Evolutionary conservation across 2,888 invertebrate species (phyloP).

Genomic region (Pristionchus fissidentatus): DNA sequence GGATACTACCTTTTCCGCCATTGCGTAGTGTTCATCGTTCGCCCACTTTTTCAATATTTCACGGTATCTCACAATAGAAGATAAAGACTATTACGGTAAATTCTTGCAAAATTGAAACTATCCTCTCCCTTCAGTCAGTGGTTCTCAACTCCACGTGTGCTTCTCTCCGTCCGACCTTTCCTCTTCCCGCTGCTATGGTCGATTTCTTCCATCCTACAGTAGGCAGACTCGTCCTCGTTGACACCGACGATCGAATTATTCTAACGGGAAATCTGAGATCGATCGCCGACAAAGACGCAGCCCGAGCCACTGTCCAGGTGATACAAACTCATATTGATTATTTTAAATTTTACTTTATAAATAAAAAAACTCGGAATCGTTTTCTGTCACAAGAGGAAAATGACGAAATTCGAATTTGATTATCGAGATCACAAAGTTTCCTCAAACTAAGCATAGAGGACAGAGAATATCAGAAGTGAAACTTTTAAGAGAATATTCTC

Average conservation of each 20-base stretch:
- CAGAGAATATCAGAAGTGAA: background rate
- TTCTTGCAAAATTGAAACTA: too few species aligned
- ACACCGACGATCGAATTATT: constrained; percentile 61
- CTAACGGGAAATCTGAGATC: constrained; percentile 62
- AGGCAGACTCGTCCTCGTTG: constrained; percentile 61
- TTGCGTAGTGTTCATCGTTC: background rate
- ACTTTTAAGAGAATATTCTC: background rate
- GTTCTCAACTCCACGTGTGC: constrained; percentile 53
- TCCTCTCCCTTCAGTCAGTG: constrained; percentile 57
- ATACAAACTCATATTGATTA: too few species aligned
- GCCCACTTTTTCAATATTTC: background rate
- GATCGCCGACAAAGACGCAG: constrained; percentile 58
- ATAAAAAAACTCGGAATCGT: too few species aligned
- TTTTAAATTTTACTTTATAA: too few species aligned
- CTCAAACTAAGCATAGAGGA: too few species aligned
- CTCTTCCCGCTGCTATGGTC: constrained; percentile 57
- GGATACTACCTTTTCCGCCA: background rate
- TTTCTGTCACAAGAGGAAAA: too few species aligned
- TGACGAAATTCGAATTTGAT: too few species aligned
- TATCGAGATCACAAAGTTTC: too few species aligned
- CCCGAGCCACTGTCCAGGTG: constrained; percentile 60
- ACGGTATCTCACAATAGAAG: background rate
- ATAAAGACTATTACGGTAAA: background rate
- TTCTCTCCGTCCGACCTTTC: constrained; percentile 63
- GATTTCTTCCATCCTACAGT: constrained; percentile 61